Conservation (phyloP, 2,797 vertebrate genomes). For the Erethizon dorsatum region DNA sequence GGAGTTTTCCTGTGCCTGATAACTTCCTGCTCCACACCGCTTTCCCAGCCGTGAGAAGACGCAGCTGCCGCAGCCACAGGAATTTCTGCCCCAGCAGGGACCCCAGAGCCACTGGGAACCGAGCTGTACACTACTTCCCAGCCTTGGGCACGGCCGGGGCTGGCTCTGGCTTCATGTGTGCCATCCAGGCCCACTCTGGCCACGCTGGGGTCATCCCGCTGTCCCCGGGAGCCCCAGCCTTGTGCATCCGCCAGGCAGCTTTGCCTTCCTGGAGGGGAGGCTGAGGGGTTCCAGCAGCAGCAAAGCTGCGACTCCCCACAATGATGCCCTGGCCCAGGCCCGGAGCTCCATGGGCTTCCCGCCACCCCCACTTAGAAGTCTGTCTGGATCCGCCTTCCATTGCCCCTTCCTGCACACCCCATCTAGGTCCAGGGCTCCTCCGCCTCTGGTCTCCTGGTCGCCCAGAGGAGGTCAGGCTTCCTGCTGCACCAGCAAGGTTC, state of each 20-base stretch:
- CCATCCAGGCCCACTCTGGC: not conserved
- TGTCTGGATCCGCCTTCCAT: not conserved
- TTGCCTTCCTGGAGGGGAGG: not conserved
- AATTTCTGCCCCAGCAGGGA: not conserved
- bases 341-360: not conserved
- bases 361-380: not conserved
- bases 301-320: not conserved
- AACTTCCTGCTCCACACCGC: not conserved
- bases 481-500: not conserved
- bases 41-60: not conserved
- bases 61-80: not conserved
- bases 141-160: not conserved
- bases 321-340: not conserved
- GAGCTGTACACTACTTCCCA: not conserved
- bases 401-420: not conserved
- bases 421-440: not conserved
- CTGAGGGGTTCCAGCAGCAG: not conserved
- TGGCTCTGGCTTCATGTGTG: accelerated
- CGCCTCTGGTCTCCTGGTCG: not conserved
- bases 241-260: not conserved
- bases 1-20: not conserved
- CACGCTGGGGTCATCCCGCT: no score
- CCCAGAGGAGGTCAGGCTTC: not conserved
- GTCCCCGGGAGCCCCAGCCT: not conserved
- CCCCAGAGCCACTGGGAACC: not conserved